Conservation (phyloP, 2,888 invertebrate genomes). For the Callimorpha dominula region DNA sequence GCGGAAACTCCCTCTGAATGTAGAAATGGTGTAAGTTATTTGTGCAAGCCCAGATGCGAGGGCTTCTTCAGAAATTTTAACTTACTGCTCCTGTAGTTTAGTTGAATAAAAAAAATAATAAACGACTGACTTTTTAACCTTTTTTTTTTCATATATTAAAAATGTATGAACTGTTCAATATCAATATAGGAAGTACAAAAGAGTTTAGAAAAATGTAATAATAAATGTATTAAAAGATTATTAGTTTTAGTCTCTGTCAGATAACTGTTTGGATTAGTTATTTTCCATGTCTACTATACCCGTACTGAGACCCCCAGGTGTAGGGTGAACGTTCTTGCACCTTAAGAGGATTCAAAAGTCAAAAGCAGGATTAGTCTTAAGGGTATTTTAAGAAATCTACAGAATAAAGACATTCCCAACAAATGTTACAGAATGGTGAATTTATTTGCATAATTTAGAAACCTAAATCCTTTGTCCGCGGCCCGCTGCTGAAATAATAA, state of each 20-base stretch:
- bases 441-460: conserved; percentile 86
- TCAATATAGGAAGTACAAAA: no score
- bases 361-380: conserved; percentile 77
- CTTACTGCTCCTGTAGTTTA: conserved; percentile 41
- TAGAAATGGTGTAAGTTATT: conserved; percentile 59
- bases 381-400: conserved; percentile 82
- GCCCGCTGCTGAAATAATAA: conserved; percentile 82
- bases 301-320: conserved; percentile 60
- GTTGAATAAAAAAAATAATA: conserved; percentile 2
- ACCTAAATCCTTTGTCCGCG: conserved; percentile 85
- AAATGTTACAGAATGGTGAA: conserved; percentile 86
- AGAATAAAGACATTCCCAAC: conserved; percentile 85
- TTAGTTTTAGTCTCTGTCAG: conserved; percentile 17
- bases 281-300: conserved; percentile 50
- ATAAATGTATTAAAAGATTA: no score
- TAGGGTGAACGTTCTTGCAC: conserved; percentile 64
- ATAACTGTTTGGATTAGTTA: no score
- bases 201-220: no score
- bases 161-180: no score
- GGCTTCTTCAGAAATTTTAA: conserved; percentile 54
- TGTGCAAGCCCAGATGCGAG: conserved; percentile 55
- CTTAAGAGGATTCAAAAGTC: conserved; percentile 73
- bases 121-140: no score
- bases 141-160: no score
- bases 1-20: conserved; percentile 63